Base-by-base conservation (phyloP, 2,113 vertebrate species). In the Gnathonemus echidnorhynchus region DNA sequence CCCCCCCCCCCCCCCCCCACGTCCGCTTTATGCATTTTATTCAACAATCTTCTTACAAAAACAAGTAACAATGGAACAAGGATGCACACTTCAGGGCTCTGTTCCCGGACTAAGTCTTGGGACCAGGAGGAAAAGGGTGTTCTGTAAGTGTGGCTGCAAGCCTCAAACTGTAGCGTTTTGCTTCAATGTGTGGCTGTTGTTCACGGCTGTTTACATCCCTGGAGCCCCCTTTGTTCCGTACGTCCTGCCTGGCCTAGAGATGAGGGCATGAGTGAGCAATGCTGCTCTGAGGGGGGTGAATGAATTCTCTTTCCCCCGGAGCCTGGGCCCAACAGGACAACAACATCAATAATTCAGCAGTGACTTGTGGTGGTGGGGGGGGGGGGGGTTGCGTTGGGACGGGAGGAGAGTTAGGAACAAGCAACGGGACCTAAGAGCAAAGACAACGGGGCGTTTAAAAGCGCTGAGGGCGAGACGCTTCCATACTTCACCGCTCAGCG, bases 291-390 rank as follows among this genome's bases (percentile, higher is more conserved):
- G 45, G 84, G 45, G 84, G 45, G 10, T 50, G 84, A 49, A 86
- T 86, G 84, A 86, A 86, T 48, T 86, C 84, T 86, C 84, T 21
- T 27, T 86, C 83, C 84, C 48, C 84, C 2, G 84, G 84, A 86
- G 84, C 48, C 84, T 86, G 48, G 24, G 45, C 48, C 13, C 24
- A 86, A 86, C 46, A 49, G 84, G 84, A 86, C 48, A 50, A 50
- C 84, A 50, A 15, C 84, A 86, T 86, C 84, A 86, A 86, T 86
- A 86, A 86, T 86, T 86, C 84, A 86, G 46, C 24, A 86, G 84
- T 27, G 84, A 13, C 11, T 13, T 6, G 9, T 8, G 84, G 19
- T 21, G 42, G 21, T 21, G 27, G 42, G 35, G 17, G 35, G 80
- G 8, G 27, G 80, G 15, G 11, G 35, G 17, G 80, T 24, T 42